Evolutionary conservation across 1,140 invertebrate species (phyloP).

Genomic region (Megalonaias nervosa): DNA sequence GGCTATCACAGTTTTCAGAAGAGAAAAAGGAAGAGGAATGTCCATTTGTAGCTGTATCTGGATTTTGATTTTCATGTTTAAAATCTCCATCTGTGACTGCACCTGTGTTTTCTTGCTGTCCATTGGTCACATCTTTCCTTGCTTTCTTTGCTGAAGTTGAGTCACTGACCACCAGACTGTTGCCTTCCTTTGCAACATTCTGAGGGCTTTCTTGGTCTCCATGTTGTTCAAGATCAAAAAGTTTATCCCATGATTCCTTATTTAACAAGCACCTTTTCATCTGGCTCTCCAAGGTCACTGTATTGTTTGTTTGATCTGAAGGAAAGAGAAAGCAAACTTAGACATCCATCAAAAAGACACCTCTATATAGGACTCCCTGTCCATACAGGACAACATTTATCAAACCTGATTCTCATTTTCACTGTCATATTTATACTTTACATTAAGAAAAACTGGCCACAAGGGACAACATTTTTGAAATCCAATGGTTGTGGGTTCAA

Average conservation of each 20-base stretch:
- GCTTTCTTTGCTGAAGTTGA: neutral
- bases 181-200: conserved; percentile 1
- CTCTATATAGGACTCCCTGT: neutral
- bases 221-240: neutral
- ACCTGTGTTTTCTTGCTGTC: conserved; percentile 1
- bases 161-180: neutral
- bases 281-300: conserved; percentile 69
- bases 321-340: conserved; percentile 17
- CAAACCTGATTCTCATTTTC: no score
- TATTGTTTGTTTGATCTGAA: conserved; percentile 61
- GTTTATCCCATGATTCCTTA: conserved; percentile 75
- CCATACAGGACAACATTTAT: no score
- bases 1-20: conserved; percentile 21
- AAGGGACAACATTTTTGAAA: no score
- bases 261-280: conserved; percentile 75
- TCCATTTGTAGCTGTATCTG: neutral
- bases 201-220: conserved; percentile 15
- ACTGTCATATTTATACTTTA: neutral
- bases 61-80: neutral
- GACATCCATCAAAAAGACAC: conserved; percentile 52
- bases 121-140: neutral
- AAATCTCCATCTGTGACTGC: neutral
- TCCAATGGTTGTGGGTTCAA: no score
- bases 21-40: no score
- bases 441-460: neutral